Percentiles rank a stretch among this genome's conserved stretches.
Evolutionary conservation across 92 coral and sea anemone genomes (phyloP).

Genomic region (Phenganax marumi): DNA sequence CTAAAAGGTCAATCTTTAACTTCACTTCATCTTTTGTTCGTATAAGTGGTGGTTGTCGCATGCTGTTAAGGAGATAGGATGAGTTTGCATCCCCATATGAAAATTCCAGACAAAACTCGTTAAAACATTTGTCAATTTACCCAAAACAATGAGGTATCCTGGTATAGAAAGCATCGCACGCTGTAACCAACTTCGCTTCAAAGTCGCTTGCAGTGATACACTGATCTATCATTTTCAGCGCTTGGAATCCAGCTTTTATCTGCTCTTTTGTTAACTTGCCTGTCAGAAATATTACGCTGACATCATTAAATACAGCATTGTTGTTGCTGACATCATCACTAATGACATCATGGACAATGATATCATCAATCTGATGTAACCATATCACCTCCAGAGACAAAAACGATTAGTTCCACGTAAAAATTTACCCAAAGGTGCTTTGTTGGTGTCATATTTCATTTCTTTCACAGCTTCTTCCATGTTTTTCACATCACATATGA

Average conservation of each 20-base stretch:
- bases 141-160: constrained; percentile 98
- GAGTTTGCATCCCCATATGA: background rate
- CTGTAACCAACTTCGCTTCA: constrained; percentile 77
- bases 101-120: background rate
- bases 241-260: constrained; percentile 89
- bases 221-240: constrained; percentile 79
- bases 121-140: constrained; percentile 43
- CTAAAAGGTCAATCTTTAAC: constrained; percentile 75
- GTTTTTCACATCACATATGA: constrained; percentile 85
- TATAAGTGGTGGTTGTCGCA: constrained; percentile 92
- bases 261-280: constrained; percentile 95
- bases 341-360: too few species aligned
- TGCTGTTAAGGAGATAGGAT: constrained; percentile 36
- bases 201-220: constrained; percentile 75
- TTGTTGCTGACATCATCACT: too few species aligned
- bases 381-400: too few species aligned
- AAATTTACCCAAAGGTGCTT: constrained; percentile 85
- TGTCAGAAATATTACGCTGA: constrained; percentile 17
- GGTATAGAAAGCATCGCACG: constrained; percentile 94
- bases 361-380: too few species aligned
- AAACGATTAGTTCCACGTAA: too few species aligned
- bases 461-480: constrained; percentile 96
- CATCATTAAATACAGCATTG: background rate
- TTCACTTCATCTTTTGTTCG: constrained; percentile 86
- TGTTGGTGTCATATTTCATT: constrained; percentile 92